A percentile compares a stretch with the other conserved stretches of the same genome.
phyloP scores from a whole-genome alignment of 2,113 vertebrate species.

The Siphamia tubifer region DNA sequence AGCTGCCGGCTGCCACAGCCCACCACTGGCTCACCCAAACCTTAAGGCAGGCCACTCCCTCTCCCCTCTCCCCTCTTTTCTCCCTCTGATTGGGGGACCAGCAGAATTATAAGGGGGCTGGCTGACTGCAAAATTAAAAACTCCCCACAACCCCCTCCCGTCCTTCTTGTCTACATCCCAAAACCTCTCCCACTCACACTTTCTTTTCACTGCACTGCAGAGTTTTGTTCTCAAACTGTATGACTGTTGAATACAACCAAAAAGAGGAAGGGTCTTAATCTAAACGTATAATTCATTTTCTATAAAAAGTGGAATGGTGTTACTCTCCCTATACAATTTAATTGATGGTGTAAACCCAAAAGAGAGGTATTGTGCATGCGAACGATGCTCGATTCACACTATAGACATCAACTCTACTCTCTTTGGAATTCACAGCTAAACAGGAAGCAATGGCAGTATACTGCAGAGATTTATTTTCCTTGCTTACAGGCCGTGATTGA shows the following conservation, averaged over 20 bases:
- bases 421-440: conserved; percentile 77
- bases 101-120: conserved; percentile 59
- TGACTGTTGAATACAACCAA: conserved; percentile 7
- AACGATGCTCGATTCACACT: conserved; percentile 54
- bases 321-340: background rate
- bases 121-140: conserved; percentile 60
- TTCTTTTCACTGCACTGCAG: conserved; percentile 57
- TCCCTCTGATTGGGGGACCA: conserved; percentile 20
- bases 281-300: background rate
- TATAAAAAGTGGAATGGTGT: conserved; percentile 6
- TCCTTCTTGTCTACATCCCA: conserved; percentile 33
- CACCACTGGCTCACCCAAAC: conserved; percentile 55
- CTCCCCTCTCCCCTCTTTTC: conserved; percentile 5
- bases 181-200: conserved; percentile 49
- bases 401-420: conserved; percentile 69
- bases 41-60: conserved; percentile 51
- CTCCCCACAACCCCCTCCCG: conserved; percentile 5
- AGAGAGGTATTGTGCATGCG: background rate
- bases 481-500: conserved; percentile 81
- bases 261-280: conserved; percentile 14
- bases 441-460: conserved; percentile 82
- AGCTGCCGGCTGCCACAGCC: conserved; percentile 60
- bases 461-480: conserved; percentile 82
- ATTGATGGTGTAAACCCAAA: background rate
- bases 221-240: conserved; percentile 50